Base-by-base conservation (phyloP, 2,797 vertebrate genomes). In the Cynopterus sphinx region DNA sequence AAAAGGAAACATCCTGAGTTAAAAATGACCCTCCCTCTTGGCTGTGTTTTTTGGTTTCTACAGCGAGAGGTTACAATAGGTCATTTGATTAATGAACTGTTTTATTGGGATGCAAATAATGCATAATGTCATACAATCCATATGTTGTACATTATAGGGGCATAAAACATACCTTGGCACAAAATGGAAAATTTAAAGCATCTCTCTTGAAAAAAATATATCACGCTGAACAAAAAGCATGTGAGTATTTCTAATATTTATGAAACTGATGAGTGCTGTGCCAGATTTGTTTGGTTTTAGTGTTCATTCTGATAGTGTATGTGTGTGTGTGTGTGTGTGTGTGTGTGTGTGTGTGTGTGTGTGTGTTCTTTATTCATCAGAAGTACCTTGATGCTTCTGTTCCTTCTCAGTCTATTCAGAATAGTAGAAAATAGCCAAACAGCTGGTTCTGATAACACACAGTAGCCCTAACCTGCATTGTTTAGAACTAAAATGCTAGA, bases 81-180 rank as follows among this genome's bases (percentile, higher is more conserved):
- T 92, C 84, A 39, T 97, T 97, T 98, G 98, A 98, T 98, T 98
- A 98, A 98, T 98, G 97, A 96, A 74, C 97, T 98, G 97, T 98
- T 98, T 98, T 98, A 98, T 96, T 98, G 97, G 95, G 97, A 98
- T 98, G 96, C 97, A 98, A 98, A 98, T 98, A 98, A 98, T 96
- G 65, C 94, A 87, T 92, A 97, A 98, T 98, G 97, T 97, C 97
- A 96, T 95, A 97, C 97, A 96, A 97, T 91, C 97, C 98, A 98
- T 98, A 93, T 98, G 98, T 97, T 98, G 95, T 97, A 97, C 95
- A 98, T 98, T 98, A 98, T 83, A 77, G 88, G 97, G 67, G 87
- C 97, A 98, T 98, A 98, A 98, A 98, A 98, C 87, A 90, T 97
- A 98, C 91, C 91, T 98, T 98, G 97, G 94, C 97, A 98, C 84